These are phyloP conservation scores for Crambe crambe DNA, from an alignment of 37 sponge, comb jelly and placozoan species.

Conservation along the genomic window DNA sequence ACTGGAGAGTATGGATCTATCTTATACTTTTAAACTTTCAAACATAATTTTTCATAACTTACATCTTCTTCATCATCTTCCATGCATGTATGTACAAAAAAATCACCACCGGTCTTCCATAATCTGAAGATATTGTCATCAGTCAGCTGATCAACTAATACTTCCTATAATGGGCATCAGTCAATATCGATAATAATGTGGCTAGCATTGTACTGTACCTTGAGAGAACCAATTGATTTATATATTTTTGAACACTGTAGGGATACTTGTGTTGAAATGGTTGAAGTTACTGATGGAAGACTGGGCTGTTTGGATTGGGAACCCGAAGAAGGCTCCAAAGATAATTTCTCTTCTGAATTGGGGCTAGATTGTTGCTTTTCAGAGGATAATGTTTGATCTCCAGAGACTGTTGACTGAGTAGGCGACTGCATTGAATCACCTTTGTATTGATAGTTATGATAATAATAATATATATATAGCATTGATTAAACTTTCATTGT, in stretches of 20 bases:
- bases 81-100: background rate
- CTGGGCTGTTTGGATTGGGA: too few relatives aligned
- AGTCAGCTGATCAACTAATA: background rate
- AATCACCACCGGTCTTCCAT: slow-evolving; percentile 1
- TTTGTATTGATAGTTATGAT: background rate
- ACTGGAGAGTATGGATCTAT: background rate
- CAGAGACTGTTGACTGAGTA: background rate
- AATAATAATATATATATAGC: background rate
- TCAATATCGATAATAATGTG: too few relatives aligned
- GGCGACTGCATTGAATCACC: background rate
- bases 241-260: too few relatives aligned
- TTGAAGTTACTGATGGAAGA: too few relatives aligned
- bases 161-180: too few relatives aligned
- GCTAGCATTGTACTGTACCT: too few relatives aligned
- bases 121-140: background rate
- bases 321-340: background rate
- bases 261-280: too few relatives aligned
- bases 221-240: too few relatives aligned
- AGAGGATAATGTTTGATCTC: background rate
- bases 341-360: background rate
- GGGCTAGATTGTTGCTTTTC: background rate
- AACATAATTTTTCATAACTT: background rate
- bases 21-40: background rate
- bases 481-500: background rate
- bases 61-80: background rate